Percentiles rank a stretch among this genome's conserved stretches.
phyloP scores from a whole-genome alignment of 2,113 vertebrate species.

The Phaetusa simplex region DNA sequence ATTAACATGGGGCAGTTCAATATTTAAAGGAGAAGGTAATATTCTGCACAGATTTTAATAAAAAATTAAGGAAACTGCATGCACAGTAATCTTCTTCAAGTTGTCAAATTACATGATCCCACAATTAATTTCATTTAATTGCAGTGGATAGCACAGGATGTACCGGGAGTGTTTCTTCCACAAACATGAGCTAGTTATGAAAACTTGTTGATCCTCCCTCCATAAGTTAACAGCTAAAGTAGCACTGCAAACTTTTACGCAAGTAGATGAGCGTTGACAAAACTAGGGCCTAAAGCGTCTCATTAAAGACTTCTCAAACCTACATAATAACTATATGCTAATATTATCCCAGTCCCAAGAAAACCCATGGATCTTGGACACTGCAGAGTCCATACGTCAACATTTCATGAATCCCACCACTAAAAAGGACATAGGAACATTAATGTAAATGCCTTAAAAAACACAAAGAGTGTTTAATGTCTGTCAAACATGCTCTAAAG shows the following conservation, averaged over 20 bases:
- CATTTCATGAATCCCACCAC: neutral
- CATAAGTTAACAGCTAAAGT: neutral
- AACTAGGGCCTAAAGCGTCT: neutral
- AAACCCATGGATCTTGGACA: neutral
- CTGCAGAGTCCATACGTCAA: neutral
- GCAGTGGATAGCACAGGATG: neutral
- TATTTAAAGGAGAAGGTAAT: neutral
- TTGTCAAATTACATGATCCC: neutral
- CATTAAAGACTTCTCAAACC: neutral
- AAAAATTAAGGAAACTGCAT: neutral
- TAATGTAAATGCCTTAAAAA: neutral
- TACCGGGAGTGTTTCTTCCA: neutral
- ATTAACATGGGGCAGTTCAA: neutral
- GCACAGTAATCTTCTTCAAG: neutral
- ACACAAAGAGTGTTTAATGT: neutral
- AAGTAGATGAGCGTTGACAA: neutral
- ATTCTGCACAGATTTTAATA: neutral
- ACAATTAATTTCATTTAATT: neutral
- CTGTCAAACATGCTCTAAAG: neutral
- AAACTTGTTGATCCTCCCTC: neutral
- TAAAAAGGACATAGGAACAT: neutral
- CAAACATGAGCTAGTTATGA: neutral
- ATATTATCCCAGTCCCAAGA: neutral
- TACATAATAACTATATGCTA: neutral
- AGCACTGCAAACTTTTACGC: neutral